Evolutionary conservation across 2,888 invertebrate genomes (phyloP), one percentile per base, ranked within the genome.

Genomic region (Caenorhabditis panamensis): DNA sequence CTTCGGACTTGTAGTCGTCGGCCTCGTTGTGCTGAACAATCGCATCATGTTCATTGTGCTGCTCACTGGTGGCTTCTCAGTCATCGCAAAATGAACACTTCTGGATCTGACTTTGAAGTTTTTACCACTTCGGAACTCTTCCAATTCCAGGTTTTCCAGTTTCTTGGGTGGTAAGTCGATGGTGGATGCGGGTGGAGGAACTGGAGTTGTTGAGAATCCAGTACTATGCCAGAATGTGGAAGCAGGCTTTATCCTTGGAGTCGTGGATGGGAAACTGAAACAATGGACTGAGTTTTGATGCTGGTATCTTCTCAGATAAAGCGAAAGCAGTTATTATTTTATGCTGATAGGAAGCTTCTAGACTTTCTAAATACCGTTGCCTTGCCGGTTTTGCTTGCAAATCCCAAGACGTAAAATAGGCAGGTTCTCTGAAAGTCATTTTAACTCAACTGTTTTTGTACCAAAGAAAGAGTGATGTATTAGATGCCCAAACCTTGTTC

Each of bases 71-170:
- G 68, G 71, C 28, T 61, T 63, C 47, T 79, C 79, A n/a, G 79
- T 79, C 63, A 73, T 66, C 6, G 80, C 68, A 44, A 80, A 75
- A 2, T 66, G 75, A 22, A 80, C 75, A 59, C 75, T 75, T 61
- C 75, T 53, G 6, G 80, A 80, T 24, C 80, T 69, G 41, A 80
- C 80, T 36, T 31, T 28, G 56, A 80, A 68, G 20, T 73, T 62
- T 11, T 51, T 67, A 0, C 58, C 63, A 11, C 36, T 37, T 2
- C 22, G 24, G 16, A 56, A n/a, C 56, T 51, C 31, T 16, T 20
- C 49, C 0, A 56, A 16, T 41, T 31, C 59, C 3, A 53, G n/a
- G 37, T 26, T 49, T 47, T 36, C 31, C 5, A 44, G 24, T 18
- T 37, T 58, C 28, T 58, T 68, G n/a, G 53, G 56, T 16, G 79